Evolutionary conservation across 2,113 vertebrate genomes (phyloP).

Genomic region (Neolamprologus brichardi): DNA sequence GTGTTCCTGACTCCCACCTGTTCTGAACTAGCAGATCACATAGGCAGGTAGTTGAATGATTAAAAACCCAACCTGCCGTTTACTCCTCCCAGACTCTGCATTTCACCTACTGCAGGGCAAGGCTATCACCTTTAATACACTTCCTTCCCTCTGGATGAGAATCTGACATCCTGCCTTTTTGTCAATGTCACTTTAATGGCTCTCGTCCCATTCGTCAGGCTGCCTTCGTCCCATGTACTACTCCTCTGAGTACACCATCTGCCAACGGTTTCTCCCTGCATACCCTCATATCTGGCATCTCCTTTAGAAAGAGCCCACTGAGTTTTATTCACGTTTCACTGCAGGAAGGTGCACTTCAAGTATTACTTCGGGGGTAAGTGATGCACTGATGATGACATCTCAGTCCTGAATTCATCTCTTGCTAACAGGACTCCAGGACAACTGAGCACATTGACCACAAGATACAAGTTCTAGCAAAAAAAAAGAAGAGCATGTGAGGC

Average conservation of each 20-base stretch:
- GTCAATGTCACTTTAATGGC: conserved; percentile 50
- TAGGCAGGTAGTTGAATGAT: neutral
- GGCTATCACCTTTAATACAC: conserved; percentile 18
- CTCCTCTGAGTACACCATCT: neutral
- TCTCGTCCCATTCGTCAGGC: conserved; percentile 29
- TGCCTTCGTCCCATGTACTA: neutral
- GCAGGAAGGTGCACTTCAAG: neutral
- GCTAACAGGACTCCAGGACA: neutral
- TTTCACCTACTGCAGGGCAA: conserved; percentile 18
- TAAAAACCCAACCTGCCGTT: neutral
- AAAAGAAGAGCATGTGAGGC: neutral
- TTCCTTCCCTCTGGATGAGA: conserved; percentile 25
- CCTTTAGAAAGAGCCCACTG: neutral
- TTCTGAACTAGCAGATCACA: neutral
- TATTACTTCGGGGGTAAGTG: neutral
- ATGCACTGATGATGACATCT: neutral
- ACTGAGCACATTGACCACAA: neutral
- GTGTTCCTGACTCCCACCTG: neutral
- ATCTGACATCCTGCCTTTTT: conserved; percentile 48
- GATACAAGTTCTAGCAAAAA: neutral
- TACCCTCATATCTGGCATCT: neutral
- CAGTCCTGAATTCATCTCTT: neutral
- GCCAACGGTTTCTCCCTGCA: neutral
- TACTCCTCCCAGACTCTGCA: neutral
- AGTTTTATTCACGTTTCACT: neutral